Percentiles rank a stretch among this genome's conserved stretches.
Conservation (phyloP, 2,797 vertebrate genomes). For the Perodicticus potto region DNA sequence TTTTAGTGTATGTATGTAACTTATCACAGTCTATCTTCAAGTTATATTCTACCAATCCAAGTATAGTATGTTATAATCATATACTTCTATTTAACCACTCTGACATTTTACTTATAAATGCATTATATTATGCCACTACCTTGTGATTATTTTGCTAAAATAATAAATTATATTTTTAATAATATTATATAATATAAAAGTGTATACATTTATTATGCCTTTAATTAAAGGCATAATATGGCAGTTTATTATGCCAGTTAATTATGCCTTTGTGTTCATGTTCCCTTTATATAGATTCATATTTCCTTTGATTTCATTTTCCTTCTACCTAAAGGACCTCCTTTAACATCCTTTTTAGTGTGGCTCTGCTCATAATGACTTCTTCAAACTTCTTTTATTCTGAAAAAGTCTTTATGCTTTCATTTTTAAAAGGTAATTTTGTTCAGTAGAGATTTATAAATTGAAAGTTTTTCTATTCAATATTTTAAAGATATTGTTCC, state of each 20-base stretch:
- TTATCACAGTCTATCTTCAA: background rate
- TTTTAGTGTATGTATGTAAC: background rate
- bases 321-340: background rate
- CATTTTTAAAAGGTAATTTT: background rate
- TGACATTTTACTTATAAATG: background rate
- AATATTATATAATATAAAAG: background rate
- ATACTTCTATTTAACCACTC: background rate
- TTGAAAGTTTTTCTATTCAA: background rate
- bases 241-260: background rate
- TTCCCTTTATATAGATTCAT: background rate
- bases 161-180: background rate
- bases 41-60: background rate
- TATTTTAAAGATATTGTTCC: background rate
- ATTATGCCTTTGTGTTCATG: background rate
- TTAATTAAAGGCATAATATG: no score
- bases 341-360: background rate
- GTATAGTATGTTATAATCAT: background rate
- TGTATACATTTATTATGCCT: background rate
- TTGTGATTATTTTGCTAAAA: background rate
- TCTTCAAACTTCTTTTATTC: background rate
- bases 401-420: background rate
- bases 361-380: background rate
- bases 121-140: background rate
- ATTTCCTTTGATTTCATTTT: background rate
- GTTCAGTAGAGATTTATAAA: background rate